Evolutionary conservation across 2,888 invertebrate genomes (phyloP), one percentile per base, ranked within the genome.

Genomic region (Polyommatus icarus): DNA sequence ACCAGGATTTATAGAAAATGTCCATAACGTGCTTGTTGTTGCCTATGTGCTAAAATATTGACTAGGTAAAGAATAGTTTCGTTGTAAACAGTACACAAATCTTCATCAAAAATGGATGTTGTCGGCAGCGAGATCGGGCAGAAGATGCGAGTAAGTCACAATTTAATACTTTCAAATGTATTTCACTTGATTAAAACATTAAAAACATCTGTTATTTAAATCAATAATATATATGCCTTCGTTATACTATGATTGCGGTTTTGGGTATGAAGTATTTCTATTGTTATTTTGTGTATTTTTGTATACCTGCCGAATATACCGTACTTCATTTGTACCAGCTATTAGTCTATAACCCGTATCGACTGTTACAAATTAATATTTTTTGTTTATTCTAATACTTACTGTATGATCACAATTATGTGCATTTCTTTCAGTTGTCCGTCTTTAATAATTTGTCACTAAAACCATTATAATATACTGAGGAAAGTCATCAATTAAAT

Each of bases 121-220:
- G 96, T 97, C 87, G 97, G 97, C 83, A 96, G 96, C 83, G 97
- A 98, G 95, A 97, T 98, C 83, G 97, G 97, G 12, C 97, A 97
- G 88, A 98, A 98, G 94, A 97, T 98, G 95, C 95, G 97, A 92
- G 98, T 98, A 95, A 95, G 87, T 88, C 79, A 8, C 50, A 76
- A 75, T 78, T 50, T 78, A 0, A 61, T 76, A 72, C n/a, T 32
- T 57, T 32, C 32, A n/a, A 4, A 54, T 36, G 3, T 59, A 40
- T 20, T 10, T 5, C 20, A 1, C 20, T 40, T 40, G 40, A 4
- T 40, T 40, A 20, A n/a, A 36, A 72, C 18, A n/a, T 10, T 5
- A 15, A 6, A 18, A 10, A 15, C 29, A 32, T 67, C 61, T 24
- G 67, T 15, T 29, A 4, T 29, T 29, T 29, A 29, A 29, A 67